Evolutionary conservation across 37 sponge, comb jelly and placozoan genomes (phyloP).

Genomic region (Theonella swinhoei): DNA sequence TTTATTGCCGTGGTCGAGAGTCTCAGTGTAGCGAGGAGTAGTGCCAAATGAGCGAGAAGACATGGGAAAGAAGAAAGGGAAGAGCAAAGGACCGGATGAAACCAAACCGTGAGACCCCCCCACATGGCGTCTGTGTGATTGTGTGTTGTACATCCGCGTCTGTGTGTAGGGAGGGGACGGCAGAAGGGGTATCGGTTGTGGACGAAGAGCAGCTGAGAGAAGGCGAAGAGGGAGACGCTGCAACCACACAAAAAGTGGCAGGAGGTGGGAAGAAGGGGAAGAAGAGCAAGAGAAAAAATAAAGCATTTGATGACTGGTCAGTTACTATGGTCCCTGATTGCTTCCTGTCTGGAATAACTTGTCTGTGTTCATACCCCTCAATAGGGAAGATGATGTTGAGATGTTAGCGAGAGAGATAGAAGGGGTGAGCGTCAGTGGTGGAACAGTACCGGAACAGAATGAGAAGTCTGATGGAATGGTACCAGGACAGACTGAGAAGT

Average conservation of each 20-base stretch:
- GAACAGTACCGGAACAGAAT: neutral
- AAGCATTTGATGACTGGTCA: constrained; percentile 18
- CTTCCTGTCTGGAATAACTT: too few species aligned
- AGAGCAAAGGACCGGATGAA: constrained; percentile 7
- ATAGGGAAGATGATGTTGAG: constrained; percentile 46
- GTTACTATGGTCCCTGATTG: too few species aligned
- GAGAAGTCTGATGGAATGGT: neutral
- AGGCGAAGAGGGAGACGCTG: neutral
- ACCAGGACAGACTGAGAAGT: neutral
- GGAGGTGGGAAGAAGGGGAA: constrained; percentile 46
- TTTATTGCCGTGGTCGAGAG: neutral
- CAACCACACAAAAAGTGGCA: neutral
- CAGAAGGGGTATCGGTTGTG: neutral
- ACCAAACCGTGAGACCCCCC: neutral
- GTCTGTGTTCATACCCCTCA: neutral
- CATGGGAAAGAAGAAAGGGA: constrained; percentile 72
- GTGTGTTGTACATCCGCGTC: neutral
- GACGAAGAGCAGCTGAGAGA: neutral
- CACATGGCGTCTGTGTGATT: neutral
- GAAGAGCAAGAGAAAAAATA: constrained; percentile 44
- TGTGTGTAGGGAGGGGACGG: neutral
- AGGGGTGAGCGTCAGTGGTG: neutral
- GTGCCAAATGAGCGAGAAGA: constrained; percentile 32
- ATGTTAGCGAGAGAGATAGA: constrained; percentile 32
- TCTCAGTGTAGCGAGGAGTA: neutral